Evolutionary conservation across 2,797 vertebrate genomes (phyloP).

Genomic region (Tokudaia muenninki): DNA sequence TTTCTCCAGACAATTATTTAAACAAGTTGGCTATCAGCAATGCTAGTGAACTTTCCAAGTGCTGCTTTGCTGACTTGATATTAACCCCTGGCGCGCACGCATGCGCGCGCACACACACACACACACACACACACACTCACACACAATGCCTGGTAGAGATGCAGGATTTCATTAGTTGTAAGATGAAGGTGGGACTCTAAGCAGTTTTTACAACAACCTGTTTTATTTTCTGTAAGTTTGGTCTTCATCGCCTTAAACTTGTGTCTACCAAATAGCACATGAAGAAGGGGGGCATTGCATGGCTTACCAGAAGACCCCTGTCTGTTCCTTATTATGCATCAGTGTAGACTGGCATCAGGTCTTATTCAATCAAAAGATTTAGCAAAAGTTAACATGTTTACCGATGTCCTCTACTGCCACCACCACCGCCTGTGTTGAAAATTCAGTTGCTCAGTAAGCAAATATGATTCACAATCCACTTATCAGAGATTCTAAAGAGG

Average conservation of each 20-base stretch:
- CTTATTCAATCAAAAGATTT: slow-evolving; percentile 87
- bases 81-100: too few species aligned
- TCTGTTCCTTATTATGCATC: slow-evolving; percentile 83
- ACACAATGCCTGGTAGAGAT: neutral
- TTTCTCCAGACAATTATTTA: slow-evolving; percentile 22
- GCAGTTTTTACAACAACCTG: slow-evolving; percentile 71
- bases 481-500: slow-evolving; percentile 88
- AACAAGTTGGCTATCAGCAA: slow-evolving; percentile 59
- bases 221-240: slow-evolving; percentile 55
- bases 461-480: slow-evolving; percentile 90
- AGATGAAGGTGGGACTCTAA: slow-evolving; percentile 74
- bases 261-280: slow-evolving; percentile 59
- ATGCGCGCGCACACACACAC: too few species aligned
- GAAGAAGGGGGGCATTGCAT: slow-evolving; percentile 26
- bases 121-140: too few species aligned
- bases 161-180: slow-evolving; percentile 71
- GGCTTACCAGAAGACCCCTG: slow-evolving; percentile 79
- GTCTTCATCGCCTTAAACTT: slow-evolving; percentile 41
- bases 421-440: slow-evolving; percentile 85
- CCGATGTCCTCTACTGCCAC: slow-evolving; percentile 86
- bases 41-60: neutral
- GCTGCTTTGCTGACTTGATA: slow-evolving; percentile 58
- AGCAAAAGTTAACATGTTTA: slow-evolving; percentile 87
- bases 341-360: slow-evolving; percentile 88
- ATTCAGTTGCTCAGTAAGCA: slow-evolving; percentile 88